These are phyloP conservation scores for Drosophila lini DNA, from an alignment of 1,140 invertebrate genomes.

Conservation along the genomic window DNA sequence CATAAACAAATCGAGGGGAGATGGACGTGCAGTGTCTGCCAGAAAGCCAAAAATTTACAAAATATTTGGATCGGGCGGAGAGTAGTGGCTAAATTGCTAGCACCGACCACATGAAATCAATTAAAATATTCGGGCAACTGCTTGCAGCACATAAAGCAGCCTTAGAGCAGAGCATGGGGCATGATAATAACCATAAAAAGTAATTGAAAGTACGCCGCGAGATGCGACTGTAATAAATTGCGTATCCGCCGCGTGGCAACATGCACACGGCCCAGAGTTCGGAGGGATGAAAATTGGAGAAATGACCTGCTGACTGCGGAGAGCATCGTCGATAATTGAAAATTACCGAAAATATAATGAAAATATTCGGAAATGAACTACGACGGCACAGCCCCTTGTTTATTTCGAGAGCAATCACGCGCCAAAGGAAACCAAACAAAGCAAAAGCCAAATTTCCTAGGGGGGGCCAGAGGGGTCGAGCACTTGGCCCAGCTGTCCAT, in stretches of 20 bases:
- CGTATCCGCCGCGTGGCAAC: slow-evolving; percentile 47
- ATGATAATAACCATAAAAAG: slow-evolving; percentile 55
- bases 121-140: slow-evolving; percentile 70
- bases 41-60: slow-evolving; percentile 60
- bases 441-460: slow-evolving; percentile 36
- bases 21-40: slow-evolving; percentile 44
- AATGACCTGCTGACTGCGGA: slow-evolving; percentile 22
- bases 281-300: slow-evolving; percentile 22
- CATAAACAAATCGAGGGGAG: slow-evolving; percentile 49
- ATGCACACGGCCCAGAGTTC: background rate
- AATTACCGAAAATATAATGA: slow-evolving; percentile 39
- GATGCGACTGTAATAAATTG: slow-evolving; percentile 64
- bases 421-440: slow-evolving; percentile 27
- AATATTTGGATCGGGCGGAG: background rate
- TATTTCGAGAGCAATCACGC: slow-evolving; percentile 43
- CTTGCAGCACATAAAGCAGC: slow-evolving; percentile 53
- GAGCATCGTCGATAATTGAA: slow-evolving; percentile 31
- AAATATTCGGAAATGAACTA: slow-evolving; percentile 48
- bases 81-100: slow-evolving; percentile 8
- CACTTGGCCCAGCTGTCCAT: slow-evolving; percentile 34
- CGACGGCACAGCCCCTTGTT: slow-evolving; percentile 37
- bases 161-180: slow-evolving; percentile 5
- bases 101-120: slow-evolving; percentile 68
- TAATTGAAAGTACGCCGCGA: slow-evolving; percentile 61
- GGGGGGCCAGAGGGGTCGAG: background rate